Evolutionary conservation across 2,888 invertebrate genomes (phyloP).

Genomic region (Xylota segnis): DNA sequence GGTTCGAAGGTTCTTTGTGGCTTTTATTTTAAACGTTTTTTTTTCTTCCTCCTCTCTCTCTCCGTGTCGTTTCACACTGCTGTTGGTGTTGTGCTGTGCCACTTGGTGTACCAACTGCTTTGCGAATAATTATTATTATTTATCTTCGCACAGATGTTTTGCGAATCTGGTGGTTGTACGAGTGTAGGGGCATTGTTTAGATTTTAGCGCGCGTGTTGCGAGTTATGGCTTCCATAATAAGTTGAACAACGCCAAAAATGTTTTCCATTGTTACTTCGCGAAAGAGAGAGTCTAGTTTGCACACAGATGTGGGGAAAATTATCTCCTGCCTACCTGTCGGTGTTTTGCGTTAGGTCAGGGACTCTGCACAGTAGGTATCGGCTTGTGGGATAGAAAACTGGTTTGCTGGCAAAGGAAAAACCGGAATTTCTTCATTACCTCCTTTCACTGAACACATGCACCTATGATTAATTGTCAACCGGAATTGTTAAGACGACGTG

Average conservation of each 20-base stretch:
- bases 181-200: conserved; percentile 11
- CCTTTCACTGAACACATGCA: not conserved
- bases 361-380: too few relatives aligned
- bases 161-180: conserved; percentile 27
- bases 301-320: not conserved
- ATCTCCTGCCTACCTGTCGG: not conserved
- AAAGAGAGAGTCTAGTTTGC: not conserved
- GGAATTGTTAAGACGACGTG: not conserved
- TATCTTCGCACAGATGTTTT: conserved; percentile 72
- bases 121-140: conserved; percentile 53
- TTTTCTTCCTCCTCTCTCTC: conserved; percentile 8
- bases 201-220: conserved; percentile 26
- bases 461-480: not conserved
- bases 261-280: not conserved
- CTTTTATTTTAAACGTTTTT: conserved; percentile 46
- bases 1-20: conserved; percentile 68
- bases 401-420: not conserved
- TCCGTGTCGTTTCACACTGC: too few relatives aligned
- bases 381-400: not conserved
- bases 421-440: conserved; percentile 6
- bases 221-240: not conserved
- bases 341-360: conserved; percentile 26
- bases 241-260: conserved; percentile 11
- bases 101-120: conserved; percentile 55
- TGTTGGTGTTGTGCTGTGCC: not conserved